Percentiles rank a stretch among this genome's conserved stretches.
phyloP scores from a whole-genome alignment of 2,888 invertebrate genomes.

The Gymnoscelis rufifasciata region DNA sequence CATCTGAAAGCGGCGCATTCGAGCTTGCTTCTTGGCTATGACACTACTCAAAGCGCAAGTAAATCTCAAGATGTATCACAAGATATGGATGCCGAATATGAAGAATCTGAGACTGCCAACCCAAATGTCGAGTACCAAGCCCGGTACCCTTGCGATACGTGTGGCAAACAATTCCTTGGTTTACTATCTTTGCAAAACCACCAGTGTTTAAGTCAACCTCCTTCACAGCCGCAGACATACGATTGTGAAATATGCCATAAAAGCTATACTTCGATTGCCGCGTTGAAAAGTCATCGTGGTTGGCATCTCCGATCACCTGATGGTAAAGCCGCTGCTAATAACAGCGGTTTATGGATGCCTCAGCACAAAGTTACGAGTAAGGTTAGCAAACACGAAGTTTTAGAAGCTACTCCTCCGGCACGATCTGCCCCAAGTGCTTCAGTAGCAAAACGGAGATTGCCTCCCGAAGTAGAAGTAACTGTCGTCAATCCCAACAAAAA shows the following conservation, averaged over 20 bases:
- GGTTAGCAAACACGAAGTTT: conserved; percentile 71
- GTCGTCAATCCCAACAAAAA: conserved; percentile 75
- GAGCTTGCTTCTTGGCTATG: conserved; percentile 70
- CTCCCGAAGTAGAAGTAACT: conserved; percentile 74
- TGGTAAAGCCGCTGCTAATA: conserved; percentile 74
- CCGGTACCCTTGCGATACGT: conserved; percentile 75
- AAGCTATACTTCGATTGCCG: conserved; percentile 81
- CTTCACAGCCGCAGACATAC: conserved; percentile 64
- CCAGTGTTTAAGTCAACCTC: conserved; percentile 66
- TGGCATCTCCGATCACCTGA: conserved; percentile 82
- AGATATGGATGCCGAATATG: conserved; percentile 58
- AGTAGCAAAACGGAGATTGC: conserved; percentile 60
- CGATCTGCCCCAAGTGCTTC: conserved; percentile 31
- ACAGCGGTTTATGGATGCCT: conserved; percentile 75
- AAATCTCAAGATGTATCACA: conserved; percentile 53
- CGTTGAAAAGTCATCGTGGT: conserved; percentile 82
- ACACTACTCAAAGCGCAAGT: conserved; percentile 62
- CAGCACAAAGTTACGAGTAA: conserved; percentile 75
- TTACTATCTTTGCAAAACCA: conserved; percentile 75
- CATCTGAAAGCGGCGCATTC: conserved; percentile 80
- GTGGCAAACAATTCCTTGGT: conserved; percentile 77
- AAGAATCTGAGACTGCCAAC: conserved; percentile 55
- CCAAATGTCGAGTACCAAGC: conserved; percentile 69
- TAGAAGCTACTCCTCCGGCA: conserved; percentile 46
- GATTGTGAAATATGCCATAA: conserved; percentile 83